A percentile compares a stretch with the other conserved stretches of the same genome.
These are phyloP conservation scores for Diachasmimorpha longicaudata DNA, from an alignment of 1,140 invertebrate genomes.

Conservation along the genomic window DNA sequence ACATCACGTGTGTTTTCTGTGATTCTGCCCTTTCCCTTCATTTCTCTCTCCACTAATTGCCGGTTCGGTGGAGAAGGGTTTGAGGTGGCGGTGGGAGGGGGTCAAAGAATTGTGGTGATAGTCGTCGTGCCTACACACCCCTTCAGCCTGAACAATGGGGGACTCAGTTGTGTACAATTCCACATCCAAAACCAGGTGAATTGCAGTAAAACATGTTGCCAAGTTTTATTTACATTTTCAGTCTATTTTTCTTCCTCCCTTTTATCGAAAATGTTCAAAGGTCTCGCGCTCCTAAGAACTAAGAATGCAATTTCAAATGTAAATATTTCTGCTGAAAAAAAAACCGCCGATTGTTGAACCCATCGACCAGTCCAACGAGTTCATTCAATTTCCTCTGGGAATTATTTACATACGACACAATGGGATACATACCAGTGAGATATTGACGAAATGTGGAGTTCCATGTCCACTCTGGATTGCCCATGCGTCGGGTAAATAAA, in stretches of 20 bases:
- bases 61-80: not conserved
- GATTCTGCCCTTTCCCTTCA: not conserved
- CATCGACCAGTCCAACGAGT: not conserved
- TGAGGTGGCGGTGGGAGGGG: not conserved
- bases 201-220: not conserved
- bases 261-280: not conserved
- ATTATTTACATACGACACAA: not conserved
- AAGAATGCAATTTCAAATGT: no score
- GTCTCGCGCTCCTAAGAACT: not conserved
- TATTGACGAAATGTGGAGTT: conserved; percentile 79
- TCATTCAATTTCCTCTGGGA: not conserved
- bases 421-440: conserved; percentile 69
- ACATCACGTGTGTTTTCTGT: not conserved
- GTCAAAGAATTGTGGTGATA: not conserved
- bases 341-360: no score
- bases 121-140: not conserved
- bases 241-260: not conserved
- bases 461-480: conserved; percentile 89
- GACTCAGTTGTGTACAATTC: not conserved
- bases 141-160: not conserved
- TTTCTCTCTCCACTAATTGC: not conserved
- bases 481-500: conserved; percentile 74
- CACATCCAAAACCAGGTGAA: not conserved
- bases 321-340: no score
- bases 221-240: not conserved